Percentiles rank a stretch among this genome's conserved stretches.
Conservation (phyloP, 92 coral and sea anemone species). For the Galaxea fascicularis region DNA sequence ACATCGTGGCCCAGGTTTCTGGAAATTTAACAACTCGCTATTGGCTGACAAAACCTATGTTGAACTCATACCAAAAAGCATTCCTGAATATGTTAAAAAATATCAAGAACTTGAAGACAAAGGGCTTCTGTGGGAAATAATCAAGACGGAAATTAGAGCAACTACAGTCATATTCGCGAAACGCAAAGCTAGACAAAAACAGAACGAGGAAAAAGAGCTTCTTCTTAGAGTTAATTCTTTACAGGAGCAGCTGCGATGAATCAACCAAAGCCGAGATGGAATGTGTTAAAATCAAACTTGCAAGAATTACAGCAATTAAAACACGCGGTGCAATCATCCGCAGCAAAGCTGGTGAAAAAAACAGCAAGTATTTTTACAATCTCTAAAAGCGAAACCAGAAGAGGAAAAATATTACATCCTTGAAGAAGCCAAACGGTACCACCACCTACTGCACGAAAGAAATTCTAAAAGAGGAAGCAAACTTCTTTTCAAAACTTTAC, state of each 20-base stretch:
- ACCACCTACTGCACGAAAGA: background rate
- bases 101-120: background rate
- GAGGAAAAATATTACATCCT: background rate
- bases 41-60: background rate
- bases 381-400: background rate
- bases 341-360: background rate
- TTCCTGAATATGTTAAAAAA: background rate
- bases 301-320: background rate
- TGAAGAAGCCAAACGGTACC: background rate
- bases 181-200: background rate
- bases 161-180: background rate
- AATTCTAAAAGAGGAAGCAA: background rate
- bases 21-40: conserved; percentile 17
- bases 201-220: background rate
- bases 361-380: background rate
- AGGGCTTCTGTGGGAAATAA: background rate
- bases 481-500: background rate
- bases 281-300: background rate
- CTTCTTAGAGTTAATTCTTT: background rate
- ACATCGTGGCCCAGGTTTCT: background rate
- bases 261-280: background rate
- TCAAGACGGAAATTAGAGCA: background rate
- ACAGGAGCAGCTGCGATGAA: background rate
- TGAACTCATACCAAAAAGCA: background rate
- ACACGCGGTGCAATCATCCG: background rate